Evolutionary conservation across 2,888 invertebrate species (phyloP).

Genomic region (Drosophila tripunctata): DNA sequence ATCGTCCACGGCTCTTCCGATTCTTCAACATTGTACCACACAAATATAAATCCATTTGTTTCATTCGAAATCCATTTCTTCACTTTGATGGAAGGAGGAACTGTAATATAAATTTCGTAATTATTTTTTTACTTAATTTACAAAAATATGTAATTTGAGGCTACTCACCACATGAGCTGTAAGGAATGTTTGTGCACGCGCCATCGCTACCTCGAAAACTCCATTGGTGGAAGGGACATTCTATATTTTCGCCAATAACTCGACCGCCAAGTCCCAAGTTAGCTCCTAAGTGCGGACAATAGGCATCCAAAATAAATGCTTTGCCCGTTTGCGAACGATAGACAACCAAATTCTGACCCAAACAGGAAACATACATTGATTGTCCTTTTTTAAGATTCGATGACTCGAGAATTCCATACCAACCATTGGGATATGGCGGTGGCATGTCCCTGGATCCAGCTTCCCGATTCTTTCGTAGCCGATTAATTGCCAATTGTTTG

Average conservation of each 20-base stretch:
- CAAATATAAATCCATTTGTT: slow-evolving; percentile 89
- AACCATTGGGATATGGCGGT: slow-evolving; percentile 95
- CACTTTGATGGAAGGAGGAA: slow-evolving; percentile 88
- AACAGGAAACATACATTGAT: slow-evolving; percentile 87
- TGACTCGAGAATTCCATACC: slow-evolving; percentile 92
- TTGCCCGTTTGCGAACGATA: slow-evolving; percentile 88
- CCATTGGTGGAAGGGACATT: slow-evolving; percentile 97
- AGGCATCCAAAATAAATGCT: slow-evolving; percentile 91
- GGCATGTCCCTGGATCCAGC: slow-evolving; percentile 88
- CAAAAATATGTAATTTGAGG: neutral
- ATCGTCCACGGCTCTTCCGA: slow-evolving; percentile 89
- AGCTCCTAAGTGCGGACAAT: slow-evolving; percentile 96
- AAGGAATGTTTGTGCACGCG: slow-evolving; percentile 90
- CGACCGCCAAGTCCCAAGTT: slow-evolving; percentile 92
- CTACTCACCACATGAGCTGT: slow-evolving; percentile 85
- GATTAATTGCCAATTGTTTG: slow-evolving; percentile 81
- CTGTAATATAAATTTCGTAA: slow-evolving; percentile 82
- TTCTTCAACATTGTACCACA: slow-evolving; percentile 93
- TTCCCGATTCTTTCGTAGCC: slow-evolving; percentile 85
- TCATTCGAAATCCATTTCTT: slow-evolving; percentile 89
- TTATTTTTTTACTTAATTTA: neutral
- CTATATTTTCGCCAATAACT: slow-evolving; percentile 90
- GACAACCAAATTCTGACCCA: slow-evolving; percentile 90
- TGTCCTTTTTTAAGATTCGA: slow-evolving; percentile 86
- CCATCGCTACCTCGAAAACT: slow-evolving; percentile 91